phyloP scores from a whole-genome alignment of 2,888 invertebrate species.

The Callosobruchus maculatus region DNA sequence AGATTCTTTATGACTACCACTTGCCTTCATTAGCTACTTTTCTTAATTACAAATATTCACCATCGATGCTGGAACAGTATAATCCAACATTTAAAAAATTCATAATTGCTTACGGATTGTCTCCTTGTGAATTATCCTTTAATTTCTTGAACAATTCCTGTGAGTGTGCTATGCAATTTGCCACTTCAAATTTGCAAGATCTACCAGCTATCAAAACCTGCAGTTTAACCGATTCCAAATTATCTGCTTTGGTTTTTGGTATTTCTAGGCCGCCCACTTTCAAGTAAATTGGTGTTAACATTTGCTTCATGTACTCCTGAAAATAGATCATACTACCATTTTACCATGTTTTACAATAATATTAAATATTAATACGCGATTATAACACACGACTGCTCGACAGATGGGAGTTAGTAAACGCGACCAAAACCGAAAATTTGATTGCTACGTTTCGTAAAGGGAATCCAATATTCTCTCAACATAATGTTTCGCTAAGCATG shows the following conservation, averaged over 20 bases:
- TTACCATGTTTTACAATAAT: background rate
- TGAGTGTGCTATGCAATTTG: slow-evolving; percentile 71
- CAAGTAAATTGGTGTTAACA: slow-evolving; percentile 62
- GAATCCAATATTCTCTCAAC: too few relatives aligned
- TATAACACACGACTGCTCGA: too few relatives aligned
- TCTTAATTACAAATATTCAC: too few relatives aligned
- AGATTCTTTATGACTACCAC: too few relatives aligned
- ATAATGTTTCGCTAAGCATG: too few relatives aligned
- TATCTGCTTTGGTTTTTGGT: slow-evolving; percentile 48
- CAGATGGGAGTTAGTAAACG: too few relatives aligned
- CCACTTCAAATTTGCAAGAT: slow-evolving; percentile 73
- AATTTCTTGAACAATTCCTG: slow-evolving; percentile 71
- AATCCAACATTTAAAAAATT: too few relatives aligned
- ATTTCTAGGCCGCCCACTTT: slow-evolving; percentile 56
- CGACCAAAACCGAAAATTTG: too few relatives aligned
- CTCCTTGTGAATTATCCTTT: slow-evolving; percentile 68
- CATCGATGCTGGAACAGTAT: too few relatives aligned
- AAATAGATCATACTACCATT: slow-evolving; percentile 8
- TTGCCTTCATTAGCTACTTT: too few relatives aligned
- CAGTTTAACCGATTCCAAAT: slow-evolving; percentile 60
- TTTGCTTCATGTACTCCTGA: slow-evolving; percentile 61
- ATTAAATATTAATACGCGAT: too few relatives aligned
- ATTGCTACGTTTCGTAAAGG: too few relatives aligned
- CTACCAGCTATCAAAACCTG: slow-evolving; percentile 57
- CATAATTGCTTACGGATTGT: slow-evolving; percentile 64